phyloP scores from a whole-genome alignment of 1,140 invertebrate species.

The Lucilia sericata region DNA sequence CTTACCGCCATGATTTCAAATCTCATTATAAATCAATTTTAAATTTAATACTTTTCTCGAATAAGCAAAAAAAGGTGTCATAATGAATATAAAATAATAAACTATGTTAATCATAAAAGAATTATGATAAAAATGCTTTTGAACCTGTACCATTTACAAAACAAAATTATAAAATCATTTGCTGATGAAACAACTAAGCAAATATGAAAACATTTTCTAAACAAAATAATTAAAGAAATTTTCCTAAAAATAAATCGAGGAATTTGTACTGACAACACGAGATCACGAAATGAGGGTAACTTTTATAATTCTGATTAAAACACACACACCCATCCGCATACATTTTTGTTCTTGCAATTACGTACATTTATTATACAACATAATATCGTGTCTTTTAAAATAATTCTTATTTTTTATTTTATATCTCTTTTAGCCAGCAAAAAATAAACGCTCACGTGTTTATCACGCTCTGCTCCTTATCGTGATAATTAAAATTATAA shows the following conservation, averaged over 20 bases:
- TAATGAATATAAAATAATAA: no score
- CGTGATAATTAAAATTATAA: background rate
- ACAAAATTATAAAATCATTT: background rate
- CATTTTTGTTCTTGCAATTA: no score
- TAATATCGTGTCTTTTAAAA: background rate
- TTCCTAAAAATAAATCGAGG: background rate
- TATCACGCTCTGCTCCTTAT: conserved; percentile 2
- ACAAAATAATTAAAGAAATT: background rate
- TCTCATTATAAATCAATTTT: no score
- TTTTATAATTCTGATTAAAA: background rate
- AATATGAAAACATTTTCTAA: background rate
- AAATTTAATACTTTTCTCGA: no score
- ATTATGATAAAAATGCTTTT: background rate
- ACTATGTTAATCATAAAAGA: no score
- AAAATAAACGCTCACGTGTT: background rate
- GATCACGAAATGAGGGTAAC: background rate
- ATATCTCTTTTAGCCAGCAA: background rate
- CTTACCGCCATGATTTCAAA: no score
- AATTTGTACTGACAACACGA: background rate
- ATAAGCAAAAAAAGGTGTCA: no score
- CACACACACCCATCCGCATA: no score
- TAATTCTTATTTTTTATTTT: background rate
- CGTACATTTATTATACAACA: background rate
- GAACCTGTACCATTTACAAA: background rate
- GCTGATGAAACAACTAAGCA: background rate